phyloP scores from a whole-genome alignment of 2,797 vertebrate species.

The Octomys mimax region DNA sequence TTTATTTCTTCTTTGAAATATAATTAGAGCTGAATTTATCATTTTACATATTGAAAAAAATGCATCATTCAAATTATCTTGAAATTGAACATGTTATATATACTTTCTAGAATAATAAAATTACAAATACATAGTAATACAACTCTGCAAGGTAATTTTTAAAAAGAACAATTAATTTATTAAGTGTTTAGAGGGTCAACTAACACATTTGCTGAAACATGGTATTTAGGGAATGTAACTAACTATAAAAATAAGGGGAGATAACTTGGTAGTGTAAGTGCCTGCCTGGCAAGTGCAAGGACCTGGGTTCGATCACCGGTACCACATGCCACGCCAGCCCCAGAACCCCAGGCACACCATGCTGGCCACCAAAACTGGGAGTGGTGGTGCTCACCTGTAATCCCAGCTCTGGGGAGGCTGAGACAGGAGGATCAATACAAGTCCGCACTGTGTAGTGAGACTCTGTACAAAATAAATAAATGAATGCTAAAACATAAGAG shows the following conservation, averaged over 20 bases:
- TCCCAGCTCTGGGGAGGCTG: no score
- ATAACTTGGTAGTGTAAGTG: no score
- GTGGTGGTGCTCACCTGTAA: no score
- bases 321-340: no score
- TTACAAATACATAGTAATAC: background rate
- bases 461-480: no score
- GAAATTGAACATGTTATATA: constrained; percentile 3
- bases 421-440: no score
- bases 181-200: background rate
- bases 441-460: no score
- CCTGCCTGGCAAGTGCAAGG: no score
- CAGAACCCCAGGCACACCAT: no score
- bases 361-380: no score
- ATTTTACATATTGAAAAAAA: constrained; percentile 51
- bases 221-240: background rate
- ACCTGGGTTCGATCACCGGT: no score
- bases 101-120: background rate
- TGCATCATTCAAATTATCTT: background rate
- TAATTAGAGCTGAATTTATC: constrained; percentile 41
- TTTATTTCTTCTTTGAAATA: constrained; percentile 15
- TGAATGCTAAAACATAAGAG: no score
- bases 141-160: background rate
- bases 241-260: background rate
- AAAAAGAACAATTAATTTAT: background rate
- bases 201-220: background rate